Percentiles rank a stretch among this genome's conserved stretches.
phyloP scores from a whole-genome alignment of 1,140 invertebrate species.

The Triops longicaudatus region DNA sequence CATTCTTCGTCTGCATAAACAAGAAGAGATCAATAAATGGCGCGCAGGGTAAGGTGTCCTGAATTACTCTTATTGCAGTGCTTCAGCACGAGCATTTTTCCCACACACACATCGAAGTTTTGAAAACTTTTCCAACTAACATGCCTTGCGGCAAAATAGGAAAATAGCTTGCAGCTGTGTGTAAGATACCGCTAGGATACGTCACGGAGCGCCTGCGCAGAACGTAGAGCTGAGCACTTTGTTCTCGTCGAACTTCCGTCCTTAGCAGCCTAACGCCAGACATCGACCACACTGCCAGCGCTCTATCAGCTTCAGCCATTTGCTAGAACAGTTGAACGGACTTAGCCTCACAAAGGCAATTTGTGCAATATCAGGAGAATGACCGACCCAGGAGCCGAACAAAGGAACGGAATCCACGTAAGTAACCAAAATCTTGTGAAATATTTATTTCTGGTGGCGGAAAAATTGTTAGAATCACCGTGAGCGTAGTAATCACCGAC shows the following conservation, averaged over 20 bases:
- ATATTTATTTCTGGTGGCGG: not conserved
- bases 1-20: not conserved
- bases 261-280: not conserved
- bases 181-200: not conserved
- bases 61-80: not conserved
- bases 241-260: constrained; percentile 15
- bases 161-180: not conserved
- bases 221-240: constrained; percentile 37
- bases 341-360: constrained; percentile 33
- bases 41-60: not conserved
- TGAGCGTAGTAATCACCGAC: not conserved
- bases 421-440: not conserved
- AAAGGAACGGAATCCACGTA: constrained; percentile 10
- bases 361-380: constrained; percentile 27
- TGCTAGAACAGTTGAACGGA: constrained; percentile 35
- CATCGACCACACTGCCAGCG: constrained; percentile 2
- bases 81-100: not conserved
- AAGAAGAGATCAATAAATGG: not conserved
- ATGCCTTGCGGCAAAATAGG: not conserved
- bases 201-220: constrained; percentile 35
- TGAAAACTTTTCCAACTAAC: not conserved
- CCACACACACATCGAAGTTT: not conserved
- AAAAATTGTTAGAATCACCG: not conserved
- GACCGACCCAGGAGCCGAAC: constrained; percentile 16
- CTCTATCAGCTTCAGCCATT: constrained; percentile 34